Evolutionary conservation across 2,113 vertebrate genomes (phyloP), one percentile per base, ranked within the genome.

Genomic region (Diglossa brunneiventris): DNA sequence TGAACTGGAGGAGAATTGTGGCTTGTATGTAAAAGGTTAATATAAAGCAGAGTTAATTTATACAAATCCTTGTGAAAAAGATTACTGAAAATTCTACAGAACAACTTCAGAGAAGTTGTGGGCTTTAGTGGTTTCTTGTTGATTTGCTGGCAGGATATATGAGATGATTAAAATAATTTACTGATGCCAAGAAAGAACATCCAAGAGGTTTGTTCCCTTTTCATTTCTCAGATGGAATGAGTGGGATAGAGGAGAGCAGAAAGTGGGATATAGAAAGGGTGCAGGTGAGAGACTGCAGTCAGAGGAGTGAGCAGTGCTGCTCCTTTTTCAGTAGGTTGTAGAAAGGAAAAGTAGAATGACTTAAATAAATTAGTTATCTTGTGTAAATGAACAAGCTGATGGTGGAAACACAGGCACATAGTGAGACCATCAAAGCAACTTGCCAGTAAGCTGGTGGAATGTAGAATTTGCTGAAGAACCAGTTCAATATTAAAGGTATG

Each of bases 361-460:
- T 69, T 24, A 67, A 33, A 72, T 30, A 50, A 79, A 26, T 55
- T 0, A 1, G 19, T 86, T 88, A 5, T 8, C 44, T 26, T 62
- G 26, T 84, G 35, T 55, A 77, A 87, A 58, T 49, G 35, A 61
- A 19, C 26, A 23, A 82, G n/a, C 22, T n/a, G 52, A 8, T 15
- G 15, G 4, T 79, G 28, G 67, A 75, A 44, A 55, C 3, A 9
- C 10, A 37, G 49, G 44, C 26, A 12, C 0, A 0, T 20, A 27
- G 50, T 20, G 41, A 64, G 27, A 58, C 19, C 13, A 13, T 33
- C 27, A 27, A 49, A 78, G n/a, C 62, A 81, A 2, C 33, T 31
- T 56, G 42, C 4, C 15, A 23, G 6, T 35, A 49, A 55, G 33
- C 7, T 37, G 33, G 20, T 79, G 4, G 28, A 16, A 46, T 15